Base-by-base conservation (phyloP, 2,113 vertebrate species). In the Hippoglossus stenolepis region DNA sequence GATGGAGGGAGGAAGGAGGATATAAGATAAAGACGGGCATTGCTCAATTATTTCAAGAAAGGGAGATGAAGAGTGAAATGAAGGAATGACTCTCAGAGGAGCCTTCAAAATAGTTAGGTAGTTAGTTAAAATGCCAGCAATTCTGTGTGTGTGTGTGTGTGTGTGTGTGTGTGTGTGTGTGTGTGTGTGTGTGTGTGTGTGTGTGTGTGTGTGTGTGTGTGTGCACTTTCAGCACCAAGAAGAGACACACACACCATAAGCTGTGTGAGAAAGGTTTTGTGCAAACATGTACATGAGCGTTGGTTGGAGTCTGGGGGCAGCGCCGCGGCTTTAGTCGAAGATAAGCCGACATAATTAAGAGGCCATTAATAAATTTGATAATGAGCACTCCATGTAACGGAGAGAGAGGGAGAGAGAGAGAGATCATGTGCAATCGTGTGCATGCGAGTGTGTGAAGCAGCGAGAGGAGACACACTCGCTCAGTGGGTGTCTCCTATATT, bases 341-440 rank as follows among this genome's bases (percentile, higher is more conserved):
- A 90, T 88, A 85, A 87, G 73, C 80, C 81, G 80, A 84, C 79
- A 81, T 89, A 80, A 91, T 92, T 89, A 91, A 86, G 83, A 84
- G 78, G 31, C 76, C 90, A 90, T 90, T 89, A 89, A 90, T 90
- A 90, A 64, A 87, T 81, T 58, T 84, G 75, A 79, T 90, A 89
- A 92, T 87, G 82, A 90, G 75, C 74, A 61, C 85, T 80, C 26
- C 75, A 76, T 77, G 58, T 75, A 79, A 68, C 65, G 61, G 51
- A 80, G 31, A 59, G 57, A 62, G 35, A 13, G 0, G 1, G 49
- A 21, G 61, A 28, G 60, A 21, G 61, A 38, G 60, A 20, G 53
- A 3, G 65, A 45, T 78, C 56, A 26, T 56, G 72, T 56, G 60
- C 73, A 70, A 74, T 28, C 65, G 70, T 68, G 51, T 53, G 51